Conservation (phyloP, 1,140 invertebrate species). For the Scylla paramamosain region DNA sequence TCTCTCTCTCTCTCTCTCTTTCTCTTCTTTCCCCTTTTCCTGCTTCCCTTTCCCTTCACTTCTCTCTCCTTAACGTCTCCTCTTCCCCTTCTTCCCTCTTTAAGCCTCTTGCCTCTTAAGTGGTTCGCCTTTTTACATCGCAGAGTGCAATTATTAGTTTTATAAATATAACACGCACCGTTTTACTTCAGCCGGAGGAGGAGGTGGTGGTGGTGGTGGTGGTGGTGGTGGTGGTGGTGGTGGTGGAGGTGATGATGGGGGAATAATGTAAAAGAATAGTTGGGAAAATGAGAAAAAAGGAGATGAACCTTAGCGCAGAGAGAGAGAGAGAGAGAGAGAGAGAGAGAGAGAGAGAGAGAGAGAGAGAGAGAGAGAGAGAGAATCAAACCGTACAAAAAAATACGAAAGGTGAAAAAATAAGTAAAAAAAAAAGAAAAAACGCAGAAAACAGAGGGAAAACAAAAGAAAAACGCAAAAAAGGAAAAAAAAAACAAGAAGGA, state of each 20-base stretch:
- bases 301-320: background rate
- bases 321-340: constrained; percentile 10
- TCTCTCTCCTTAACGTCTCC: background rate
- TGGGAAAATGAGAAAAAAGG: too few species aligned
- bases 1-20: background rate
- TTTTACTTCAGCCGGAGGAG: background rate
- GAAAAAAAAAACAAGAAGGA: background rate
- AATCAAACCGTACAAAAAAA: background rate
- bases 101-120: background rate
- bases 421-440: too few species aligned
- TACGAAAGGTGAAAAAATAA: too few species aligned
- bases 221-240: too few species aligned
- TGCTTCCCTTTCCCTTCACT: background rate
- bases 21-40: background rate
- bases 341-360: constrained; percentile 18
- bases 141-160: constrained; percentile 15
- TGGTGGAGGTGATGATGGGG: too few species aligned
- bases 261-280: too few species aligned
- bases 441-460: background rate
- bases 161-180: background rate
- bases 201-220: background rate
- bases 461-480: background rate
- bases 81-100: background rate
- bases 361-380: constrained; percentile 5
- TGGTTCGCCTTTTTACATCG: background rate